Evolutionary conservation across 2,113 vertebrate species (phyloP).

Genomic region (Mastomys natalensis): DNA sequence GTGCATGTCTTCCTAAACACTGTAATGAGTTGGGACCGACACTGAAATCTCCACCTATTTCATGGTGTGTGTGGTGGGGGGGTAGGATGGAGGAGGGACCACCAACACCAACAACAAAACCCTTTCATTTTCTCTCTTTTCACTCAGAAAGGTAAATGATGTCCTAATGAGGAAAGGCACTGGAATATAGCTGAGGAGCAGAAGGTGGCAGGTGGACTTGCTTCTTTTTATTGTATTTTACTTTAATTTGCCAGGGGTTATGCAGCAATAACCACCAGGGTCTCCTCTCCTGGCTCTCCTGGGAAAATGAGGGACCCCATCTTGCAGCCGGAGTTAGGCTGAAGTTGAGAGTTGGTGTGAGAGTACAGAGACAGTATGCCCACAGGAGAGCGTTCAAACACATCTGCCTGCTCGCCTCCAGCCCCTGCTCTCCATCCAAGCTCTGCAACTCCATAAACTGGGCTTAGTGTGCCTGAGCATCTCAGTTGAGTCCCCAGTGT

Average conservation of each 20-base stretch:
- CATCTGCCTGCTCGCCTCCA: not conserved
- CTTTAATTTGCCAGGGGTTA: not conserved
- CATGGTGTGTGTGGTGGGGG: not conserved
- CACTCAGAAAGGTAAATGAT: not conserved
- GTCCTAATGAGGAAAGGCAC: not conserved
- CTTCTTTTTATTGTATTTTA: not conserved
- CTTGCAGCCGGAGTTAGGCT: accelerated
- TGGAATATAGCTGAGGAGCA: not conserved
- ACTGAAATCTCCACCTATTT: not conserved
- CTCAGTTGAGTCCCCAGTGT: not conserved
- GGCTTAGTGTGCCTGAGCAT: not conserved
- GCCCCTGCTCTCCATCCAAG: not conserved
- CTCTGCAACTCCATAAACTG: not conserved
- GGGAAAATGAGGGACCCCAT: not conserved
- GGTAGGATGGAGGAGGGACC: no score
- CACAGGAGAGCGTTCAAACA: not conserved
- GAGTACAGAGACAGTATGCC: not conserved
- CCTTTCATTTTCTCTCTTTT: not conserved
- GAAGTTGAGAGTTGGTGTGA: not conserved
- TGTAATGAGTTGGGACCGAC: not conserved
- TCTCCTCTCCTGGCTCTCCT: not conserved
- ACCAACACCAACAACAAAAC: not conserved
- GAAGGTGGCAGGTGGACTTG: no score
- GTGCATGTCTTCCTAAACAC: not conserved
- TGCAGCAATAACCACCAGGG: not conserved